phyloP scores from a whole-genome alignment of 2,888 invertebrate species.

The Suillia variegata region DNA sequence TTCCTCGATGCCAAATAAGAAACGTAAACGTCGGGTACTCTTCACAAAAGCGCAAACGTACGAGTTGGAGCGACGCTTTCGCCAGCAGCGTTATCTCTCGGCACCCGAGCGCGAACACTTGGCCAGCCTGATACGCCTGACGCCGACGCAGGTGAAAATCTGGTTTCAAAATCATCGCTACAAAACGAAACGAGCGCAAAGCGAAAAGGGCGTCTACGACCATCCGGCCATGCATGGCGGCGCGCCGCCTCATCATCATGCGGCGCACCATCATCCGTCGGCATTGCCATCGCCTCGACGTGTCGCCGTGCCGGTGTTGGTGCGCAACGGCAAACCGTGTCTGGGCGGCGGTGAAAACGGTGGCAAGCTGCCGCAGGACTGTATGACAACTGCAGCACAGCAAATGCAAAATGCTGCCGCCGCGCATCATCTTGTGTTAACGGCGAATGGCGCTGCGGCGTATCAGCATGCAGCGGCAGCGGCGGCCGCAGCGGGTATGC shows the following conservation, averaged over 20 bases:
- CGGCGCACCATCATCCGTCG: conserved; percentile 59
- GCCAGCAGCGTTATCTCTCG: conserved; percentile 94
- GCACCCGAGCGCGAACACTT: conserved; percentile 97
- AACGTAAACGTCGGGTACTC: conserved; percentile 92
- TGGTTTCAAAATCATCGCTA: conserved; percentile 99
- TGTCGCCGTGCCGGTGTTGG: conserved; percentile 92
- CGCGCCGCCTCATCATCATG: conserved; percentile 42
- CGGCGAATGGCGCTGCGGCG: conserved; percentile 57
- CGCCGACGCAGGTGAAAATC: conserved; percentile 97
- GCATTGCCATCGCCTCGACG: conserved; percentile 82
- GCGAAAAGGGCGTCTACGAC: conserved; percentile 84
- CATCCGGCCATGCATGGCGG: conserved; percentile 47
- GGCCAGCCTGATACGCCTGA: conserved; percentile 90
- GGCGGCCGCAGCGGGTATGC: conserved; percentile 54
- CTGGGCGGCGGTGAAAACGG: conserved; percentile 65
- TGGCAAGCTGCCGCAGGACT: conserved; percentile 62
- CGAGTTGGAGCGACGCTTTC: conserved; percentile 91
- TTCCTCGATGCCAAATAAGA: conserved; percentile 72
- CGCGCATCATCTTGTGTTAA: conserved; percentile 61
- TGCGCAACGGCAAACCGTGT: conserved; percentile 93
- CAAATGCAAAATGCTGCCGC: conserved; percentile 48
- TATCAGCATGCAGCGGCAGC: conserved; percentile 57
- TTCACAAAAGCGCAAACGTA: conserved; percentile 98
- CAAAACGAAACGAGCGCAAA: conserved; percentile 97
- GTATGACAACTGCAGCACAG: conserved; percentile 51